Base-by-base conservation (phyloP, 2,797 vertebrate genomes). In the Cirrhinus mrigala region DNA sequence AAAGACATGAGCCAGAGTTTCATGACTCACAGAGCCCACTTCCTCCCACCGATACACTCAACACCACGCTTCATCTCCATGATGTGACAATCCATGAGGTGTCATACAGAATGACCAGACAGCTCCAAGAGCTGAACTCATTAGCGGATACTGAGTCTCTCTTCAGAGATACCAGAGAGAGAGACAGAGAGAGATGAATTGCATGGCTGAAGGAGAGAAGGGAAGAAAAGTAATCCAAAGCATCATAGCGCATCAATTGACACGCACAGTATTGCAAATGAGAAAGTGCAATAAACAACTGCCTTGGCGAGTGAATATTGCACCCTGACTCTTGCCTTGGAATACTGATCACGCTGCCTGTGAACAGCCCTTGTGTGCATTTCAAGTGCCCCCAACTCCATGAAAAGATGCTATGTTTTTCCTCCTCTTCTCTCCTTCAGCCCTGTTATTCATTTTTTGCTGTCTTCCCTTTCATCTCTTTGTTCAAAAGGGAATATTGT, bases 281-380 rank as follows among this genome's bases (percentile, higher is more conserved):
- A 90, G 85, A 48, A 86, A 84, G 79, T 50, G 60, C 80, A 83
- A 70, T 62, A 83, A 85, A 80, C 74, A 83, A 87, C 77, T 78
- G 80, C 73, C 69, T 87, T 50, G 27, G 56, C 52, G 69, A 68
- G 79, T 82, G 83, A 69, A 76, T 74, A 87, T 84, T 82, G 85
- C 84, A 80, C 73, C 78, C 82, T 84, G 69, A 76, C 76, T 83
- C 62, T 70, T 76, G 54, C 33, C 44, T 69, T 66, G 33, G 60
- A 77, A 84, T 89, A 82, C 79, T 86, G 89, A 90, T 90, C 74
- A 83, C 46, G 75, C 50, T 44, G 52, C 50, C 79, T 87, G 81
- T 87, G 76, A 88, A 83, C 86, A 86, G 86, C 79, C 84, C 85
- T 89, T 88, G 69, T 89, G 87, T 79, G 48, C 83, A 83, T 78